Evolutionary conservation across 2,797 vertebrate genomes (phyloP).

Genomic region (Diplodus puntazzo): DNA sequence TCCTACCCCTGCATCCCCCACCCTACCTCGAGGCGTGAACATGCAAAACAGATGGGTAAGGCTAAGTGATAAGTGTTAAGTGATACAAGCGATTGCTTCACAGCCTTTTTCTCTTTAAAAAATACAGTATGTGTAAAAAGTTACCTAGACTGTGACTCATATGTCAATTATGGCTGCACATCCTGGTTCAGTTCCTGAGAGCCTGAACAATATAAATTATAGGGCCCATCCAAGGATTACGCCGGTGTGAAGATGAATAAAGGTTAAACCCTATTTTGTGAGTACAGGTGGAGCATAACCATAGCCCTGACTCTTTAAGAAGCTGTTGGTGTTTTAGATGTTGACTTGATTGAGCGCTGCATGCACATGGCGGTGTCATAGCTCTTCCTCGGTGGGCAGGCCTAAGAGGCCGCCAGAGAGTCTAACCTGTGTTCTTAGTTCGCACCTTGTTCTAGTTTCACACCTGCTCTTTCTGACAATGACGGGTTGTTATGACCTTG

Average conservation of each 20-base stretch:
- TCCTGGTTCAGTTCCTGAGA: too few species aligned
- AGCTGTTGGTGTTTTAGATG: not conserved
- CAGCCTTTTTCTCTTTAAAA: too few species aligned
- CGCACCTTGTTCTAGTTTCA: slow-evolving; percentile 22
- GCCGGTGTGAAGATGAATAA: not conserved
- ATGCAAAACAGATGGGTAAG: too few species aligned
- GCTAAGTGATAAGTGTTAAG: too few species aligned
- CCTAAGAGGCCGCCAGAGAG: not conserved
- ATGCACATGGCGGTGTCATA: not conserved
- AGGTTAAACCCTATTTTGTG: not conserved
- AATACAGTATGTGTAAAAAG: not conserved
- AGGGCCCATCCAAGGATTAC: not conserved
- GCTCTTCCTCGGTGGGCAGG: not conserved
- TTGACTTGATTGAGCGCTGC: not conserved
- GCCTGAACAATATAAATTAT: too few species aligned
- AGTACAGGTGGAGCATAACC: not conserved
- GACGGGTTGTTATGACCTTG: slow-evolving; percentile 5
- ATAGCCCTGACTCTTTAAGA: not conserved
- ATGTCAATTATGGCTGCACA: too few species aligned
- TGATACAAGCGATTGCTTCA: too few species aligned
- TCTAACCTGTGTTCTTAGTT: slow-evolving; percentile 15
- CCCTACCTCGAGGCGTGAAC: too few species aligned
- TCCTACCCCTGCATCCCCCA: too few species aligned
- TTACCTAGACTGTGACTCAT: too few species aligned
- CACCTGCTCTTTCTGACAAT: not conserved